These are phyloP conservation scores for Cryptotis parvus DNA, from an alignment of 2,113 vertebrate species.

Conservation along the genomic window DNA sequence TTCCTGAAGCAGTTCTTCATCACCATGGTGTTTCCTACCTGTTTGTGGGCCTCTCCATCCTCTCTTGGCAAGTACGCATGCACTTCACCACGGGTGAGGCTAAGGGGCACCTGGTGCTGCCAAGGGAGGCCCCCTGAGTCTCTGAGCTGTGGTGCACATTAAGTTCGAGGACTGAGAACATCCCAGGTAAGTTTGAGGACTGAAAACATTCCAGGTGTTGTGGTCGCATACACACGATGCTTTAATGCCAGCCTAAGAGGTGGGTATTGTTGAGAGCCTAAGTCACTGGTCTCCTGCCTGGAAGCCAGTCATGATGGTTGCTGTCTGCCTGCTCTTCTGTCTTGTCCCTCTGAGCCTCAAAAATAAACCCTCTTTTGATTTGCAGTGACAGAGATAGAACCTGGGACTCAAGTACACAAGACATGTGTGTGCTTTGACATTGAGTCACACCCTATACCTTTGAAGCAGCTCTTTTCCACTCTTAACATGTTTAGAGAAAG, in stretches of 20 bases:
- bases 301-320: background rate
- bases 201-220: background rate
- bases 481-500: background rate
- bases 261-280: background rate
- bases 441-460: too few species aligned
- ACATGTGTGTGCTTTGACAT: too few species aligned
- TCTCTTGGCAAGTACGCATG: slow-evolving; percentile 82
- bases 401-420: too few species aligned
- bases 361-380: background rate
- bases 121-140: too few species aligned
- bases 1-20: too few species aligned
- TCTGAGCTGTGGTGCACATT: background rate
- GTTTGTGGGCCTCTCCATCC: slow-evolving; percentile 82
- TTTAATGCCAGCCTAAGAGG: background rate
- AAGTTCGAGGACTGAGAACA: background rate
- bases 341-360: background rate
- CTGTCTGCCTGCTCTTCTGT: background rate
- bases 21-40: too few species aligned
- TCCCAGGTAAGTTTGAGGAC: background rate
- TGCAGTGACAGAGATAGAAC: too few species aligned
- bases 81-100: background rate
- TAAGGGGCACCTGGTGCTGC: background rate
- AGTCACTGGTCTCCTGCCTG: background rate
- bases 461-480: too few species aligned
- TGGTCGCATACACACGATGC: background rate